phyloP scores from a whole-genome alignment of 2,797 vertebrate genomes.

The Pterois miles region DNA sequence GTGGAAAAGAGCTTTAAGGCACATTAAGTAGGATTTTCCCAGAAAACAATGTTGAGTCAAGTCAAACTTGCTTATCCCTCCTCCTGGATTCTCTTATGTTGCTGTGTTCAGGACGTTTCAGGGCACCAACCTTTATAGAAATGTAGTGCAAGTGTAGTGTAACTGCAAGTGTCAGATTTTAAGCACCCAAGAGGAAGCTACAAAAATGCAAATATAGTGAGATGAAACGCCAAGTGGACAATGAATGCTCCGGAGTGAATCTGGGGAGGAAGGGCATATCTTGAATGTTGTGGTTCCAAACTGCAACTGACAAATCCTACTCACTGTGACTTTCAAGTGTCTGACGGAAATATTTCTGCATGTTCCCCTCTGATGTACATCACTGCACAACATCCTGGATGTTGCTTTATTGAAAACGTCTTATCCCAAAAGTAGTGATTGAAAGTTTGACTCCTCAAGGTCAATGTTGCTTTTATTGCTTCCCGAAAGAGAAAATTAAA shows the following conservation, averaged over 20 bases:
- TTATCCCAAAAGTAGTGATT: neutral
- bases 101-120: neutral
- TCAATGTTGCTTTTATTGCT: neutral
- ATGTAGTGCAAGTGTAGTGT: too few species aligned
- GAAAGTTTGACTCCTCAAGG: neutral
- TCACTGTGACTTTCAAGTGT: neutral
- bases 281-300: neutral
- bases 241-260: neutral
- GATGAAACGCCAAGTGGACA: neutral
- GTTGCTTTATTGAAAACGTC: neutral
- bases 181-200: neutral
- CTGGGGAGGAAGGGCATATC: neutral
- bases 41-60: too few species aligned
- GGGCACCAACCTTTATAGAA: neutral
- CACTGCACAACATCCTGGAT: too few species aligned
- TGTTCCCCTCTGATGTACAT: neutral
- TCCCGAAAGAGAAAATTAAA: neutral
- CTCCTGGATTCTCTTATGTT: neutral
- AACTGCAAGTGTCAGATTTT: neutral
- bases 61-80: neutral
- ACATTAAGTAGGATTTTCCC: neutral
- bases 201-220: neutral
- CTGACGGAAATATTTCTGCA: neutral
- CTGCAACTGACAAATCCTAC: neutral
- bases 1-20: neutral